Percentiles rank a stretch among this genome's conserved stretches.
Conservation (phyloP, 2,113 vertebrate genomes). For the Cathartes aura region DNA sequence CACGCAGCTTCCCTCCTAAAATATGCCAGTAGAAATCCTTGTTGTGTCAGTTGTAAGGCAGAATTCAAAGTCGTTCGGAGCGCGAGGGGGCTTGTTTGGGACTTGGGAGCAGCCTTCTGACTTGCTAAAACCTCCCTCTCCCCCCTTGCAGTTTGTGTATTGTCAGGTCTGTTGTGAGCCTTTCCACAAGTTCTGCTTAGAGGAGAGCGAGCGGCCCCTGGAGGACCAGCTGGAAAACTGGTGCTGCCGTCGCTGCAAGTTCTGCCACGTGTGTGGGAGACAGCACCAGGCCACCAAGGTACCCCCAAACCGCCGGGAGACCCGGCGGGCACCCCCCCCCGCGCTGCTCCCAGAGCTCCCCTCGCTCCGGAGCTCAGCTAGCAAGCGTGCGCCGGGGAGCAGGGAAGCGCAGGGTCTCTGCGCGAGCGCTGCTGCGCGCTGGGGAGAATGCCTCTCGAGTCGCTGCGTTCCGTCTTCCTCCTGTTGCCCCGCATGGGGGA, state of each 20-base stretch:
- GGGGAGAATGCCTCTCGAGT: neutral
- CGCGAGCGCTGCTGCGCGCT: fast-evolving
- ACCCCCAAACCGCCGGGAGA: neutral
- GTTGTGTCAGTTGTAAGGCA: neutral
- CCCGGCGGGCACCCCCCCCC: neutral
- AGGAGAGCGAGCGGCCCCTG: constrained; percentile 94
- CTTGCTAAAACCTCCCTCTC: constrained; percentile 19
- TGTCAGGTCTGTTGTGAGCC: constrained; percentile 99
- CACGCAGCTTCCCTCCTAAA: neutral
- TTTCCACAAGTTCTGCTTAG: constrained; percentile 98
- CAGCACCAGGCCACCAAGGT: constrained; percentile 97
- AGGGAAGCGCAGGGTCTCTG: neutral
- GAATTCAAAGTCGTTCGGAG: neutral
- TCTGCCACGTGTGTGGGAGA: constrained; percentile 95
- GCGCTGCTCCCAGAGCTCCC: neutral
- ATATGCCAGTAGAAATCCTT: neutral
- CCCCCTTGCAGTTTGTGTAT: constrained; percentile 89
- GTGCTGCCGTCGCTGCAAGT: constrained; percentile 97
- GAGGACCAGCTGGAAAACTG: constrained; percentile 98
- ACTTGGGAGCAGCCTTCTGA: neutral
- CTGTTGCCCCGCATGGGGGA: neutral
- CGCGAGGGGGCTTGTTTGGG: neutral
- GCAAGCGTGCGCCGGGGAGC: fast-evolving
- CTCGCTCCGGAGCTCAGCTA: fast-evolving
- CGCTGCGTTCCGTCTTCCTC: neutral